Evolutionary conservation across 2,888 invertebrate genomes (phyloP), one percentile per base, ranked within the genome.

Genomic region (Himalopsyche anomala): DNA sequence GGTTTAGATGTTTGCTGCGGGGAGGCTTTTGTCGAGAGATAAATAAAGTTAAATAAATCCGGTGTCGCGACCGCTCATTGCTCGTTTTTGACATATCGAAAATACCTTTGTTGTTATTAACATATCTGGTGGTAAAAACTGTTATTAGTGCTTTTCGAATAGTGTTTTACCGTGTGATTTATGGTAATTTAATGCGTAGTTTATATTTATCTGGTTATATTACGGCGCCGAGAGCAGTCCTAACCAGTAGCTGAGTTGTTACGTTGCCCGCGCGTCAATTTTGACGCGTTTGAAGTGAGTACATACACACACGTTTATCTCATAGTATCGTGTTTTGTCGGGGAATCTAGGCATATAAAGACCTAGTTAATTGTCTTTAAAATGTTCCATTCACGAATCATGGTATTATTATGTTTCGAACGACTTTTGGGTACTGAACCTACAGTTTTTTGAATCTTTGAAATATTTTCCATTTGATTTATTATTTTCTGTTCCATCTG

Each of bases 21-120:
- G 91, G 91, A 91, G 91, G 92, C 93, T 92, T 92, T 93, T 92
- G 92, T 92, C 92, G 91, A 91, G 91, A 91, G 92, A 92, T 92
- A 93, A 93, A 93, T 93, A 92, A 91, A 93, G 93, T 93, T 93
- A 93, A 93, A 92, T 91, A 91, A 92, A 45, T 83, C 87, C 86
- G 83, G 86, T 84, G 45, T 82, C 91, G 90, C 89, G 90, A 92
- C 92, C 92, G 92, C 74, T 74, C 92, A 91, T 91, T 90, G 91
- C 90, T 91, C 92, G 91, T 91, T 92, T 92, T 92, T 93, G 93
- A 93, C 92, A 92, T 91, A 91, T 92, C 91, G 90, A 36, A 36
- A 74, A 74, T 74, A 74, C 74, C 74, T 74, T 74, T 74, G 74
- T 74, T 74, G 36, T 74, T 74, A 74, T 36, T 38, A 74, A 36